phyloP scores from a whole-genome alignment of 2,888 invertebrate genomes.

The Agrochola lychnidis region DNA sequence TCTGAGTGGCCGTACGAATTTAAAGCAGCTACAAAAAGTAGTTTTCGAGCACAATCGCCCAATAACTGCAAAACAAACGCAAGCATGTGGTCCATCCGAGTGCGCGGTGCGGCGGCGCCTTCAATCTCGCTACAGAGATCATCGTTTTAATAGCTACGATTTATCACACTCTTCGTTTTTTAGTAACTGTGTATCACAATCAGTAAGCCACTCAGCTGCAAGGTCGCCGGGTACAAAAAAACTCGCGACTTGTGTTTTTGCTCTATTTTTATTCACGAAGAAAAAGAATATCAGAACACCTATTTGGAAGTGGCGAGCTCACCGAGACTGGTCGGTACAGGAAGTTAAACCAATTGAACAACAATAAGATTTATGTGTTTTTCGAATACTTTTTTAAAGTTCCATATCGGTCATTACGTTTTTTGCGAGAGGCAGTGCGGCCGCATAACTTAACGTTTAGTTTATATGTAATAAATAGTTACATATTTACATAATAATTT shows the following conservation, averaged over 20 bases:
- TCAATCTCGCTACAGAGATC: constrained; percentile 65
- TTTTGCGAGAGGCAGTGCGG: constrained; percentile 42
- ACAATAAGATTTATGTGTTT: constrained; percentile 88
- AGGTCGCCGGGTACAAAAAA: constrained; percentile 86
- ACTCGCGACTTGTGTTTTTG: constrained; percentile 84
- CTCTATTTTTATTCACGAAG: constrained; percentile 87
- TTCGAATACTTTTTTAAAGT: constrained; percentile 80
- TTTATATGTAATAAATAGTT: constrained; percentile 35
- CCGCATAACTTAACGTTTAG: constrained; percentile 39
- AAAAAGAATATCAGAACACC: constrained; percentile 88
- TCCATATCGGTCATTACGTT: constrained; percentile 65
- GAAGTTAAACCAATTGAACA: constrained; percentile 87
- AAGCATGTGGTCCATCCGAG: constrained; percentile 35
- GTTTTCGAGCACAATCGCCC: constrained; percentile 39
- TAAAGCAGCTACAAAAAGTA: constrained; percentile 53
- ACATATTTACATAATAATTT: constrained; percentile 57
- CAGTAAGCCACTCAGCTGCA: constrained; percentile 87
- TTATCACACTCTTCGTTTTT: constrained; percentile 86
- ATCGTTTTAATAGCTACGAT: constrained; percentile 82
- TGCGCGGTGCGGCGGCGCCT: constrained; percentile 50
- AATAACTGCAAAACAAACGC: constrained; percentile 58
- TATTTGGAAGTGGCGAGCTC: constrained; percentile 86
- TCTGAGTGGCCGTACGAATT: constrained; percentile 41
- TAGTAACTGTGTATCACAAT: constrained; percentile 86
- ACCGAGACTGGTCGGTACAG: constrained; percentile 86